Evolutionary conservation across 2,797 vertebrate genomes (phyloP).

Genomic region (Thalassophryne amazonica): DNA sequence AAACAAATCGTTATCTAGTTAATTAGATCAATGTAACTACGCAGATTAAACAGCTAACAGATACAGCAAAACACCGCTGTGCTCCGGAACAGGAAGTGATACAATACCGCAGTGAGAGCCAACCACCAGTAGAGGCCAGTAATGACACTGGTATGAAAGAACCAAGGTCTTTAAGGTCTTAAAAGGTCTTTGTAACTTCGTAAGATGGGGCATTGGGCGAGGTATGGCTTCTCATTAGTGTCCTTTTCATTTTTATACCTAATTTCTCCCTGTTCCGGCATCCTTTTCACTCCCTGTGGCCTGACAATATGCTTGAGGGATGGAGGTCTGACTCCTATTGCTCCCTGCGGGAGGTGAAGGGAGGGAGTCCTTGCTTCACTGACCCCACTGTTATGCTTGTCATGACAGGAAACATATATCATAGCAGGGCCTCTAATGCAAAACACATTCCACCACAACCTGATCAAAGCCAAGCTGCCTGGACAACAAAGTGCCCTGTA

Average conservation of each 20-base stretch:
- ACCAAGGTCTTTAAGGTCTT: too few relatives aligned
- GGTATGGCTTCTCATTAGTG: neutral
- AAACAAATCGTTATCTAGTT: too few relatives aligned
- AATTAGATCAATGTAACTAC: too few relatives aligned
- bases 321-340: constrained; percentile 25
- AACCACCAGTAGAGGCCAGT: too few relatives aligned
- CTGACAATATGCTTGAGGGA: constrained; percentile 4
- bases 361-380: constrained; percentile 64
- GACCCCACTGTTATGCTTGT: constrained; percentile 89
- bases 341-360: constrained; percentile 78
- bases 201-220: too few relatives aligned
- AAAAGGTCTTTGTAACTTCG: too few relatives aligned
- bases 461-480: constrained; percentile 78
- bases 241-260: neutral
- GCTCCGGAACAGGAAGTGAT: too few relatives aligned
- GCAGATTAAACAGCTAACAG: too few relatives aligned
- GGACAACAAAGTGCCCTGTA: constrained; percentile 75
- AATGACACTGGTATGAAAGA: too few relatives aligned
- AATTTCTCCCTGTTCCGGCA: neutral
- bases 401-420: constrained; percentile 92
- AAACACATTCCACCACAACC: constrained; percentile 76
- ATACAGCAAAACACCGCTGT: too few relatives aligned
- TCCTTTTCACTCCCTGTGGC: neutral
- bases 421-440: constrained; percentile 76
- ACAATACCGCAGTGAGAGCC: too few relatives aligned